Base-by-base conservation (phyloP, 2,888 invertebrate genomes). In the Ypsolopha sequella region DNA sequence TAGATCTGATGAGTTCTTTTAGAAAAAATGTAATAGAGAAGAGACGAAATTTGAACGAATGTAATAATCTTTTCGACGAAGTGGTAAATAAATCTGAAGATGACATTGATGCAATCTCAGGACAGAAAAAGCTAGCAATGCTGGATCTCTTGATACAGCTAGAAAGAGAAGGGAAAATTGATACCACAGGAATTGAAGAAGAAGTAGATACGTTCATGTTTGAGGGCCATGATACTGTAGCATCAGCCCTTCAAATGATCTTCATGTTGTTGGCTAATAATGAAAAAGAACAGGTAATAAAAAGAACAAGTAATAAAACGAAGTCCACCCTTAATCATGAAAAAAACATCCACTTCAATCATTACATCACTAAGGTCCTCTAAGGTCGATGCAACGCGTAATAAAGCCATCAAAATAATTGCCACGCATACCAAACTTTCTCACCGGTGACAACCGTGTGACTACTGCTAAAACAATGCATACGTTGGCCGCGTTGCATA, bases 131-230 rank as follows among this genome's bases (percentile, higher is more conserved):
- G n/a, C 68, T 82, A 39, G 88, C 88, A 0, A 86, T 89, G 87
- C 59, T 89, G 53, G 88, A 89, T 63, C 73, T 89, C 7, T 60
- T 89, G 7, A 60, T 89, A 34, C 65, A 68, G 7, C 87, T 87
- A 1, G 82, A 88, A 55, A 65, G 68, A 34, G 70, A 84, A 1
- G 82, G 80, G 3, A 61, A 69, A 10, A 88, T 89, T 36, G 80
- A 88, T 57, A 78, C 80, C 52, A 63, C 64, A 51, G 89, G 88
- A n/a, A 88, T 90, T 48, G 79, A 87, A 54, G 89, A 89, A 63
- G 89, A 90, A 68, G 90, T 91, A 0, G 89, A 90, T 53, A 91
- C 91, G 0, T 90, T 91, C 57, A 89, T 90, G 88, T 90, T 90
- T 66, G 90, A 89, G 55, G 54, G 53, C 13, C 54, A 56, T 39